These are phyloP conservation scores for Trichonephila clavata DNA, from an alignment of 1,140 invertebrate genomes.

Conservation along the genomic window DNA sequence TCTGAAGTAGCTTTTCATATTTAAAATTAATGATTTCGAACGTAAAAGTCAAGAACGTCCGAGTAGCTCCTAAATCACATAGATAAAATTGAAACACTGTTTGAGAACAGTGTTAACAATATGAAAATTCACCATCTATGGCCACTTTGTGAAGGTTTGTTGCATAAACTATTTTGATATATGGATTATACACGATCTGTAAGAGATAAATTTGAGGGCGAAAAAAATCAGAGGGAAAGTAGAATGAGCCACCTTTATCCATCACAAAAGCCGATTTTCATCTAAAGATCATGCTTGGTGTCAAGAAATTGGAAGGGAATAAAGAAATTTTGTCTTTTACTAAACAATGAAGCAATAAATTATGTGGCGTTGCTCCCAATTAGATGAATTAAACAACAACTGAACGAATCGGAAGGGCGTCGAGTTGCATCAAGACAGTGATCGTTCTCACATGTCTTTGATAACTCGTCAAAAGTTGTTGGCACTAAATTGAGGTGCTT, in stretches of 20 bases:
- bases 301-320: slow-evolving; percentile 43
- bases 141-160: no score
- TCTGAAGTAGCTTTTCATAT: no score
- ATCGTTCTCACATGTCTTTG: slow-evolving; percentile 74
- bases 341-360: slow-evolving; percentile 69
- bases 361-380: slow-evolving; percentile 40
- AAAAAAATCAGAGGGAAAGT: background rate
- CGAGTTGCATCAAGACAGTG: slow-evolving; percentile 77
- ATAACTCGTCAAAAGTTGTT: slow-evolving; percentile 78
- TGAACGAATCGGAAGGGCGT: slow-evolving; percentile 18
- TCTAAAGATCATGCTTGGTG: slow-evolving; percentile 45
- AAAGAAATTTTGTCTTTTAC: slow-evolving; percentile 22
- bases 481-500: slow-evolving; percentile 79
- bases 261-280: background rate
- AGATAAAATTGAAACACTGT: no score
- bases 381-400: slow-evolving; percentile 47
- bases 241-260: slow-evolving; percentile 28
- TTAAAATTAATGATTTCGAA: no score
- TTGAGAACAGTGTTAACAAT: no score
- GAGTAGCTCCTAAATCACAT: no score
- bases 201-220: no score
- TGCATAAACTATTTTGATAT: no score
- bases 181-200: no score
- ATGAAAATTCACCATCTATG: no score
- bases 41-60: no score